Base-by-base conservation (phyloP, 2,797 vertebrate species). In the Enteromius radiatus region DNA sequence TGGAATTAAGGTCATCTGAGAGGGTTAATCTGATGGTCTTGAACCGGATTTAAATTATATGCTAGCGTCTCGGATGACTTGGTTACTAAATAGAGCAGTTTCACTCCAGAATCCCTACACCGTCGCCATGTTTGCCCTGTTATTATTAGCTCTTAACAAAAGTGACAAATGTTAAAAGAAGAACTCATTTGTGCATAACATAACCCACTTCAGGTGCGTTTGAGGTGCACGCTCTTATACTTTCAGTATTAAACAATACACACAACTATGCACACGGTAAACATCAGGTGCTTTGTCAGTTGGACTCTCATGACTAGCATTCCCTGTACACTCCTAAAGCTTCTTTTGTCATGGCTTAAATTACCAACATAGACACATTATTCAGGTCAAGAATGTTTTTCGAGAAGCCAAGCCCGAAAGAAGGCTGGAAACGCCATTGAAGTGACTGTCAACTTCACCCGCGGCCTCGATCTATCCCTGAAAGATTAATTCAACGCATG, bases 241-340 rank as follows among this genome's bases (percentile, higher is more conserved):
- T 41, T 69, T 69, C 64, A 43, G 56, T 80, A n/a, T 68, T 76
- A 5, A 28, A 61, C 38, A 78, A 65, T 38, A 36, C 21, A 52
- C 28, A 54, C 26, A 52, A 47, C 73, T 68, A 49, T 38, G 63
- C 5, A 1, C 8, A 41, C 45, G 6, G 76, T 38, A 78, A 78
- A 78, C 63, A 52, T 67, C 31, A 38, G n/a, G 64, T 38, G 65
- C 17, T 36, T 56, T 79, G 65, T 69, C 33, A 52, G 75, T 64
- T 77, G 21, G 47, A 43, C 77, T 31, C 19, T 36, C 61, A 49
- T 49, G 26, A 78, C 63, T 56, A 56, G 56, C 7, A 23, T 41
- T 69, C 23, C 0, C 43, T 67, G 61, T 38, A 52, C 61, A 67
- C 76, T 52, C 14, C 76, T 78, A 23, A 47, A 75, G 3, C 1